Base-by-base conservation (phyloP, 2,113 vertebrate genomes). In the Pelmatolapia mariae region DNA sequence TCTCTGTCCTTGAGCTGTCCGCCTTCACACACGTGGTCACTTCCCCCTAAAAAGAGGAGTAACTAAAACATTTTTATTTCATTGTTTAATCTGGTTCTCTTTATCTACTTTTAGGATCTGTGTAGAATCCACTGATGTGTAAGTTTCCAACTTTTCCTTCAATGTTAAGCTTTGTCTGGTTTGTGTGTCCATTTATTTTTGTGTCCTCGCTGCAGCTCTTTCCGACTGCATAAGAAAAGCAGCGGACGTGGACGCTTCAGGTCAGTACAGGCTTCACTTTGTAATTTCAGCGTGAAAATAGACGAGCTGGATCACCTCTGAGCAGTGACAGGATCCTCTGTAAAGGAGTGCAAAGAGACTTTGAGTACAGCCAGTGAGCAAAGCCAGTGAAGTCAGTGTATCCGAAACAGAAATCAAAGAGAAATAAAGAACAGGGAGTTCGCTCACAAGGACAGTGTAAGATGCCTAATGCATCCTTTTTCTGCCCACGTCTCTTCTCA, bases 1-100 rank as follows among this genome's bases (percentile, higher is more conserved):
- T 5, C 0, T 40, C 63, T 71, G 63, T 40, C 11, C 11, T 24
- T 68, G 33, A 68, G 63, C 63, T 68, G 0, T 43, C 29, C 3
- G 19, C 11, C 36, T n/a, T 68, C 63, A 40, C 63, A 40, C 36
- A 15, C 3, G 11, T 40, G n/a, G n/a, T 15, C 63, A 71, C n/a
- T 71, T 22, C 24, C 19, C 66, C 3, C 19, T 38, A 68, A 68
- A 68, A 63, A 33, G 5, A 31, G 15, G 26, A 33, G 19, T 13
- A 68, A 40, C 19, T 40, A 40, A 68, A 68, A 38, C 22, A 15
- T 68, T 40, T 40, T 68, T 8, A 40, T 38, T 22, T 68, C 36
- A 8, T 68, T 68, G 7, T 40, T 40, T 68, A 40, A 4, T 68
- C 63, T 40, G 63, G 63, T 68, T 40, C 7, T 68, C 33, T 71